A percentile compares a stretch with the other conserved stretches of the same genome.
These are phyloP conservation scores for Crotalus viridis DNA, from an alignment of 2,113 vertebrate species.

Conservation along the genomic window DNA sequence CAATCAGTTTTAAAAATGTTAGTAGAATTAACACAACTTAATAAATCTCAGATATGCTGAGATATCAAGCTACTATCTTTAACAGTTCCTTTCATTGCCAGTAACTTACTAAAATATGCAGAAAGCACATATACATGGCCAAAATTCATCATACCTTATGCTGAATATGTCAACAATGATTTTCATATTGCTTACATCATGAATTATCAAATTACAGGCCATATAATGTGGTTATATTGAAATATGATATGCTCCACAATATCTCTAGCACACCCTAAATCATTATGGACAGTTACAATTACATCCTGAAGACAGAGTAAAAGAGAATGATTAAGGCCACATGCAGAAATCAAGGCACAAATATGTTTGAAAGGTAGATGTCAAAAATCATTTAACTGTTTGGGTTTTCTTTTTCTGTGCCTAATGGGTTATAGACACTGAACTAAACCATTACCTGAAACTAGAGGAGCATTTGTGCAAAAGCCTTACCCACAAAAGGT, in stretches of 20 bases:
- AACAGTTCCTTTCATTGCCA: not conserved
- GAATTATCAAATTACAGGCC: conserved; percentile 7
- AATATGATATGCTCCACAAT: conserved; percentile 10
- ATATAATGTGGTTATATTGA: not conserved
- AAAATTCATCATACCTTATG: not conserved
- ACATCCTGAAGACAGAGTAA: conserved; percentile 11
- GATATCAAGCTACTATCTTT: not conserved
- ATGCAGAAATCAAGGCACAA: conserved; percentile 37
- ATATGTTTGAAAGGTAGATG: conserved; percentile 34
- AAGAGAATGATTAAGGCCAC: conserved; percentile 14
- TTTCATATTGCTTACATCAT: conserved; percentile 17
- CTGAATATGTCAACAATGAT: not conserved
- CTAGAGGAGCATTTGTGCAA: conserved; percentile 32
- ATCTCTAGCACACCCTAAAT: conserved; percentile 20
- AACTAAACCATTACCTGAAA: conserved; percentile 40
- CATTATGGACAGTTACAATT: conserved; percentile 28
- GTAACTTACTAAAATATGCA: not conserved
- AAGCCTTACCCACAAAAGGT: conserved; percentile 45
- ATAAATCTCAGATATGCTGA: rapidly evolving
- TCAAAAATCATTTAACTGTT: conserved; percentile 31
- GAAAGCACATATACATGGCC: not conserved
- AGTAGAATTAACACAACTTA: not conserved
- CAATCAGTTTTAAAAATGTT: not conserved
- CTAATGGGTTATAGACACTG: conserved; percentile 4
- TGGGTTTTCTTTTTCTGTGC: conserved; percentile 26